Evolutionary conservation across 2,797 vertebrate species (phyloP).

Genomic region (Cirrhinus molitorella): DNA sequence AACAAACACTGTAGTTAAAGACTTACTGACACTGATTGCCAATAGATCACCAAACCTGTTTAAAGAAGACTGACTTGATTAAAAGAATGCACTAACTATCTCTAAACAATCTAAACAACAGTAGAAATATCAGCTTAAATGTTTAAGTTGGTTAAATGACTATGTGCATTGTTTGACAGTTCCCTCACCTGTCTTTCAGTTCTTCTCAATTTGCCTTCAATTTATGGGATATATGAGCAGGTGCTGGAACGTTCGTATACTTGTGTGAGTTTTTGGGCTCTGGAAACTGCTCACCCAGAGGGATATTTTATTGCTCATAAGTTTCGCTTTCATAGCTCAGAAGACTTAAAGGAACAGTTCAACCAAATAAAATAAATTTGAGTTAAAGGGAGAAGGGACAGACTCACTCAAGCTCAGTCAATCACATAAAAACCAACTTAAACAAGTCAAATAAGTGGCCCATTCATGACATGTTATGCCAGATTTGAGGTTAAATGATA

Average conservation of each 20-base stretch:
- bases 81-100: conserved; percentile 14
- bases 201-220: conserved; percentile 1
- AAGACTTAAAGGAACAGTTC: not conserved
- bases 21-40: conserved; percentile 48
- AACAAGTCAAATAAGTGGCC: too few relatives aligned
- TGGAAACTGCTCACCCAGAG: not conserved
- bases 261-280: not conserved
- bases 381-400: not conserved
- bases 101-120: conserved; percentile 35
- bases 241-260: conserved; percentile 18
- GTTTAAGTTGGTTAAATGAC: conserved; percentile 6
- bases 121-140: conserved; percentile 17
- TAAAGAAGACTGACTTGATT: conserved; percentile 35
- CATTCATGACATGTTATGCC: not conserved
- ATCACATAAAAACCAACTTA: not conserved
- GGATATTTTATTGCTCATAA: not conserved
- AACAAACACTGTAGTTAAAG: conserved; percentile 52
- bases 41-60: conserved; percentile 54
- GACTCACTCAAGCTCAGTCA: not conserved
- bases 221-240: conserved; percentile 26
- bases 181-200: conserved; percentile 16
- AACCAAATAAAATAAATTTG: not conserved
- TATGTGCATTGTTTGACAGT: not conserved
- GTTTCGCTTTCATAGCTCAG: conserved; percentile 19
- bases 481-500: not conserved